These are phyloP conservation scores for Drosophila imparisetae DNA, from an alignment of 2,888 invertebrate species.

Conservation along the genomic window DNA sequence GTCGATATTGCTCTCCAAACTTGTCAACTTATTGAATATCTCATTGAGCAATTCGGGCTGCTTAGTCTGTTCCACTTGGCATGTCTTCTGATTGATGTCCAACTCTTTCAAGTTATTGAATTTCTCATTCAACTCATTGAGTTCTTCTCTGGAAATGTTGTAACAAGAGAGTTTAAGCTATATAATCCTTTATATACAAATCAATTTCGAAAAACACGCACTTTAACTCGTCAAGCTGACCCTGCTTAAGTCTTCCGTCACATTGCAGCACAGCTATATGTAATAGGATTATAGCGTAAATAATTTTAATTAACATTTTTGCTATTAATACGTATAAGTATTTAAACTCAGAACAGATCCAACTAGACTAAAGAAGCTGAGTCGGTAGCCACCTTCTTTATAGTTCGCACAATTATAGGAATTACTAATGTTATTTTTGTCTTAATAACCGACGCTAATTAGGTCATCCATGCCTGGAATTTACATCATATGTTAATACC, in stretches of 20 bases:
- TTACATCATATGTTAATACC: no score
- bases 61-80: background rate
- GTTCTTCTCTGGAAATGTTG: no score
- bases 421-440: background rate
- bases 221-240: slow-evolving; percentile 22
- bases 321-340: background rate
- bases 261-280: background rate
- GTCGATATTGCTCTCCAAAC: background rate
- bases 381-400: background rate
- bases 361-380: slow-evolving; percentile 12
- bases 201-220: slow-evolving; percentile 5
- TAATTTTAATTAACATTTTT: slow-evolving; percentile 9
- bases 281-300: slow-evolving; percentile 4
- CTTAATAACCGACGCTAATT: background rate
- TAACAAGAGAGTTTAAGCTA: no score
- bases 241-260: background rate
- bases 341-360: background rate
- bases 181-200: no score
- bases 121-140: background rate
- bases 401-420: background rate
- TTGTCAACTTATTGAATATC: background rate
- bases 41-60: background rate
- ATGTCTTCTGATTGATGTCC: background rate
- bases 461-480: background rate
- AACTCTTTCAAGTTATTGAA: background rate